Percentiles rank a stretch among this genome's conserved stretches.
phyloP scores from a whole-genome alignment of 2,113 vertebrate species.

The Lophura nycthemera region DNA sequence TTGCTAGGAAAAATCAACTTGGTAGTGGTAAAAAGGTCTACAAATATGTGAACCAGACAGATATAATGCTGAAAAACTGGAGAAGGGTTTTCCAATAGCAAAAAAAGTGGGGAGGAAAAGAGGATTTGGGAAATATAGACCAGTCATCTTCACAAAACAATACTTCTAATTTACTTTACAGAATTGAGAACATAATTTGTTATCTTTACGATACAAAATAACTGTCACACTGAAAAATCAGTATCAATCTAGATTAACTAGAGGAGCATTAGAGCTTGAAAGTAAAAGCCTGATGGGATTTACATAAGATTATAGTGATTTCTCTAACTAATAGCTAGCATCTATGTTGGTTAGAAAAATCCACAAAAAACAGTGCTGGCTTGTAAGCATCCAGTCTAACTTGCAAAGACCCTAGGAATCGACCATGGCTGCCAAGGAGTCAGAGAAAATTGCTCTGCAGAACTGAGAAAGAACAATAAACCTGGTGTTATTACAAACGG shows the following conservation, averaged over 20 bases:
- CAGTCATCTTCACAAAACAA: background rate
- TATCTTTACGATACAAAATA: background rate
- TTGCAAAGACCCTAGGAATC: background rate
- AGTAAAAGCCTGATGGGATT: background rate
- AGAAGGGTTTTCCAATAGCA: background rate
- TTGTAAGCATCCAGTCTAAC: background rate
- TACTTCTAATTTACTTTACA: background rate
- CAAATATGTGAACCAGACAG: background rate
- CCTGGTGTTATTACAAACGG: background rate
- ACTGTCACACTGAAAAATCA: background rate
- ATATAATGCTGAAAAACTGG: background rate
- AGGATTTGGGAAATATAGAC: background rate
- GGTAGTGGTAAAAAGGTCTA: background rate
- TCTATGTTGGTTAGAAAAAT: background rate
- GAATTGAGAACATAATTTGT: background rate
- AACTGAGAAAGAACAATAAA: constrained; percentile 1
- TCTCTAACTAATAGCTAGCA: background rate
- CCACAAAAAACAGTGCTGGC: background rate
- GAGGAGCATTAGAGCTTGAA: background rate
- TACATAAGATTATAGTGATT: background rate
- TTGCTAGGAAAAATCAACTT: background rate
- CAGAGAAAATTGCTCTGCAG: background rate
- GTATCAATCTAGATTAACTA: background rate
- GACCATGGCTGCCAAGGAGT: background rate
- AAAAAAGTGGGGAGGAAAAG: background rate